Percentiles rank a stretch among this genome's conserved stretches.
phyloP scores from a whole-genome alignment of 1,140 invertebrate species.

The Bombus sylvicola region DNA sequence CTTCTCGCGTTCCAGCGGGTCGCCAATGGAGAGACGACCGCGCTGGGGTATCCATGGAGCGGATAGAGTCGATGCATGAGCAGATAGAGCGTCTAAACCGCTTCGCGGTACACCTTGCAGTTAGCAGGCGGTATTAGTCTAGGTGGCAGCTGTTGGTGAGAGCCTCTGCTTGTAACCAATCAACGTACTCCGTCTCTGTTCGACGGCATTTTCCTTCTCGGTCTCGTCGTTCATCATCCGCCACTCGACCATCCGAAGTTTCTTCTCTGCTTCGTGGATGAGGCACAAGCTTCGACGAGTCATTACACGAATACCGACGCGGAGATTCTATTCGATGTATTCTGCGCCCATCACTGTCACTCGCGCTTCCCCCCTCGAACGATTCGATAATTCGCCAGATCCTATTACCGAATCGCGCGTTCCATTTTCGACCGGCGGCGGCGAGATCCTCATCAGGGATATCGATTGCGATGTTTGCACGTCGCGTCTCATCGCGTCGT shows the following conservation, averaged over 20 bases:
- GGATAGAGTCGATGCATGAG: slow-evolving; percentile 56
- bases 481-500: too few relatives aligned
- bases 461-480: too few relatives aligned
- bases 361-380: neutral
- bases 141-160: slow-evolving; percentile 68
- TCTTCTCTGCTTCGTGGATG: slow-evolving; percentile 43
- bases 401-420: neutral
- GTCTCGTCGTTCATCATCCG: slow-evolving; percentile 63
- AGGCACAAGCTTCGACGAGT: slow-evolving; percentile 52
- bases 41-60: neutral
- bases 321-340: too few relatives aligned
- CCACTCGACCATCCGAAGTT: slow-evolving; percentile 48
- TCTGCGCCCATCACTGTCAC: slow-evolving; percentile 13
- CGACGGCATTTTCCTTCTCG: slow-evolving; percentile 48
- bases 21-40: slow-evolving; percentile 43
- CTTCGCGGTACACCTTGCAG: slow-evolving; percentile 59
- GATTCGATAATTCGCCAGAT: neutral
- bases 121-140: slow-evolving; percentile 65
- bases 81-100: slow-evolving; percentile 50
- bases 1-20: neutral
- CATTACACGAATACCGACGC: slow-evolving; percentile 59
- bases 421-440: neutral
- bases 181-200: slow-evolving; percentile 51
- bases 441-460: neutral
- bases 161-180: slow-evolving; percentile 65